These are phyloP conservation scores for Leguminivora glycinivorella DNA, from an alignment of 1,140 invertebrate species.

Conservation along the genomic window DNA sequence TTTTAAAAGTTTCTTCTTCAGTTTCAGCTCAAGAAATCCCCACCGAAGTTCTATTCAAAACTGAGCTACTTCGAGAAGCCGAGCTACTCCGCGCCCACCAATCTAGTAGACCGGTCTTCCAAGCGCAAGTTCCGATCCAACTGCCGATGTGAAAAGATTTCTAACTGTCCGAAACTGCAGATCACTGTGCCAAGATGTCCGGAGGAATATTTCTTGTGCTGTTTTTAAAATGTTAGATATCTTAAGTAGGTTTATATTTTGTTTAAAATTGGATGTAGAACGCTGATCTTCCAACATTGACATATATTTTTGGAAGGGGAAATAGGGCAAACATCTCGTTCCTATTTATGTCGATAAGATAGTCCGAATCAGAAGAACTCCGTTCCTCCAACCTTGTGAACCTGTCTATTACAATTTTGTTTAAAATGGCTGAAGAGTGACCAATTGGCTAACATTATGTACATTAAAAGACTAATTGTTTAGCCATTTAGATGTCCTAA, in stretches of 20 bases:
- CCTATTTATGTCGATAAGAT: too few species aligned
- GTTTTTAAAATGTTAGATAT: constrained; percentile 50
- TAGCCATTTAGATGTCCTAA: too few species aligned
- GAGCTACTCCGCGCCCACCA: constrained; percentile 37
- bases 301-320: too few species aligned
- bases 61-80: constrained; percentile 56
- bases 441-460: too few species aligned
- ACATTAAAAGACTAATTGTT: too few species aligned
- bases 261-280: neutral
- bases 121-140: constrained; percentile 61
- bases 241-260: neutral
- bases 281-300: too few species aligned
- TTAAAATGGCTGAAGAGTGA: too few species aligned
- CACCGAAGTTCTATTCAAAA: constrained; percentile 50
- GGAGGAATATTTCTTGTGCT: constrained; percentile 73
- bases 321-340: too few species aligned
- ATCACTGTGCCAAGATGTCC: constrained; percentile 74
- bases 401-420: too few species aligned
- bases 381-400: too few species aligned
- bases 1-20: constrained; percentile 12
- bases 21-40: constrained; percentile 32
- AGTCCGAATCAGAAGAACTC: too few species aligned
- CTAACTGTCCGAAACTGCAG: constrained; percentile 74
- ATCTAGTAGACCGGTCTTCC: constrained; percentile 45
- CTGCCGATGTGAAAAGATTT: constrained; percentile 73